phyloP scores from a whole-genome alignment of 2,888 invertebrate species.

The Rhagonycha lutea region DNA sequence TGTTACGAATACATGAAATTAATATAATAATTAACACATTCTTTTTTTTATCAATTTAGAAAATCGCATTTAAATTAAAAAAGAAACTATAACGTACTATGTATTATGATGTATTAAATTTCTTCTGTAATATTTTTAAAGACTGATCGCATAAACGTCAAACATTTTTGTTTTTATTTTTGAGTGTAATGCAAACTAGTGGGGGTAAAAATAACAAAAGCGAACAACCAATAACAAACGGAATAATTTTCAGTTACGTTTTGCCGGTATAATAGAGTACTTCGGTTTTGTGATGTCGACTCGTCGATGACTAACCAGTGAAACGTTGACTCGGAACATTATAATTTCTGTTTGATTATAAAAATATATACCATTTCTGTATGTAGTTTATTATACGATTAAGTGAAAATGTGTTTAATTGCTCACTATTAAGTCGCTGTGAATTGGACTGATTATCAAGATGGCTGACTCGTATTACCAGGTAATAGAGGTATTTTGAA shows the following conservation, averaged over 20 bases:
- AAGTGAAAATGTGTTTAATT: not conserved
- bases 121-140: too few species aligned
- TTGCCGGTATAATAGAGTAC: conserved; percentile 40
- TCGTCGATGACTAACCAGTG: not conserved
- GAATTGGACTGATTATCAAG: conserved; percentile 53
- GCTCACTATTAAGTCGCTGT: conserved; percentile 29
- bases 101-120: too few species aligned
- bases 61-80: not conserved
- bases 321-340: not conserved
- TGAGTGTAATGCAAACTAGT: not conserved
- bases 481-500: conserved; percentile 55
- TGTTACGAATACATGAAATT: not conserved
- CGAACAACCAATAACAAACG: not conserved
- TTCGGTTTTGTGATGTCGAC: conserved; percentile 31
- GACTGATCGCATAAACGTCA: not conserved
- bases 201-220: not conserved
- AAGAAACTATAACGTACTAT: not conserved
- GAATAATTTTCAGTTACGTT: conserved; percentile 8
- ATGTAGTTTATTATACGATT: not conserved
- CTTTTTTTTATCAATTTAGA: not conserved
- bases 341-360: not conserved
- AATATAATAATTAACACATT: not conserved
- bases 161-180: not conserved
- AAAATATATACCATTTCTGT: not conserved
- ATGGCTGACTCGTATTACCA: conserved; percentile 71